Percentiles rank a stretch among this genome's conserved stretches.
Conservation (phyloP, 1,140 invertebrate species). For the Hesperophylax magnus region DNA sequence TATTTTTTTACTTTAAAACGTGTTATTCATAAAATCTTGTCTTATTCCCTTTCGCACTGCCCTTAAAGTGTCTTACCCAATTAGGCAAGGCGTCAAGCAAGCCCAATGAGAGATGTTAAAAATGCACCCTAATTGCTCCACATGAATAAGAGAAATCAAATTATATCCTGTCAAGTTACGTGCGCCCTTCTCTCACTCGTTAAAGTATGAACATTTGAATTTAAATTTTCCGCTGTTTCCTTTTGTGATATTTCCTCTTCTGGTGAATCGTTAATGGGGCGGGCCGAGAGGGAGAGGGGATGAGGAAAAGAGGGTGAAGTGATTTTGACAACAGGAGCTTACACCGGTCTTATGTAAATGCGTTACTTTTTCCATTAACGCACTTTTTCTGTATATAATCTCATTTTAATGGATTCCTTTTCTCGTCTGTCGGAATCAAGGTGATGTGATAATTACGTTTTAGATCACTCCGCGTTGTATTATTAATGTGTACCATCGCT, state of each 20-base stretch:
- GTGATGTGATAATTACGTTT: conserved; percentile 43
- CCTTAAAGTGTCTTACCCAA: too few relatives aligned
- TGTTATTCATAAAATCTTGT: too few relatives aligned
- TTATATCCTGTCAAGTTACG: neutral
- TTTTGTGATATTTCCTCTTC: conserved; percentile 49
- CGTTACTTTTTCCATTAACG: conserved; percentile 37
- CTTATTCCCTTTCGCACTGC: too few relatives aligned
- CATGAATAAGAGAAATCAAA: conserved; percentile 11
- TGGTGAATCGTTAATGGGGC: conserved; percentile 40
- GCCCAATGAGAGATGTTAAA: too few relatives aligned
- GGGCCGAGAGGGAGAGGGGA: neutral
- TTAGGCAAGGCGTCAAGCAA: too few relatives aligned
- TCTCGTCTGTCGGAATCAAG: conserved; percentile 29
- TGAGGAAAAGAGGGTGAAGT: conserved; percentile 3
- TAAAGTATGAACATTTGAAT: conserved; percentile 47
- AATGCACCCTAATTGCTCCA: too few relatives aligned
- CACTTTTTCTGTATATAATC: conserved; percentile 40
- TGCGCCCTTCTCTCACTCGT: conserved; percentile 15
- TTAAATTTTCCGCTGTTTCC: conserved; percentile 45
- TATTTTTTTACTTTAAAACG: too few relatives aligned
- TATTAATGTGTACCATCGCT: conserved; percentile 29
- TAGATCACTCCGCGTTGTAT: conserved; percentile 27
- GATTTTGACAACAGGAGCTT: conserved; percentile 41
- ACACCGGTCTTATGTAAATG: conserved; percentile 39
- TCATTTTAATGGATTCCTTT: conserved; percentile 46